phyloP scores from a whole-genome alignment of 2,113 vertebrate species.

The Dipodomys merriami region DNA sequence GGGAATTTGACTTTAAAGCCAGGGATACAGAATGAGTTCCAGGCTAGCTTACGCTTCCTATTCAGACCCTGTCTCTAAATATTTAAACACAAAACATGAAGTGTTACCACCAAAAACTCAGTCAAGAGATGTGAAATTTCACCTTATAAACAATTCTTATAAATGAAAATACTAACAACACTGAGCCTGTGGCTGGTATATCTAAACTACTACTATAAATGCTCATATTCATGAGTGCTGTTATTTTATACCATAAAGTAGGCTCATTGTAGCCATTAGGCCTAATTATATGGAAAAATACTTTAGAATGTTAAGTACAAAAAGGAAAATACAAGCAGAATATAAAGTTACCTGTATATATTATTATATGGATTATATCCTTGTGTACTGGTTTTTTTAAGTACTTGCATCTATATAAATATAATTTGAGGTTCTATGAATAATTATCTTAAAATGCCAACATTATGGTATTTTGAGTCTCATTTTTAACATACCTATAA shows the following conservation, averaged over 20 bases:
- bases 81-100: background rate
- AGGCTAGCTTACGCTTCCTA: no score
- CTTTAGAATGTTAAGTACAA: background rate
- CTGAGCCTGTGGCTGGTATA: background rate
- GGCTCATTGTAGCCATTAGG: background rate
- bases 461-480: background rate
- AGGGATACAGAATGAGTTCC: no score
- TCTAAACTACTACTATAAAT: background rate
- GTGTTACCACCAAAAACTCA: background rate
- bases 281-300: slow-evolving; percentile 13
- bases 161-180: slow-evolving; percentile 24
- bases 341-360: background rate
- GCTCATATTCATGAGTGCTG: background rate
- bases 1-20: no score
- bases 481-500: background rate
- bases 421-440: background rate
- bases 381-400: background rate
- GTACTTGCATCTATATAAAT: slow-evolving; percentile 10
- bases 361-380: background rate
- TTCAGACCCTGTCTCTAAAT: background rate
- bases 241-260: background rate
- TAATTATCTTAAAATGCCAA: slow-evolving; percentile 13
- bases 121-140: slow-evolving; percentile 29
- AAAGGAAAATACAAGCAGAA: background rate
- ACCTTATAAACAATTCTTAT: slow-evolving; percentile 33